Base-by-base conservation (phyloP, 2,888 invertebrate genomes). In the Andrena hattorfiana region DNA sequence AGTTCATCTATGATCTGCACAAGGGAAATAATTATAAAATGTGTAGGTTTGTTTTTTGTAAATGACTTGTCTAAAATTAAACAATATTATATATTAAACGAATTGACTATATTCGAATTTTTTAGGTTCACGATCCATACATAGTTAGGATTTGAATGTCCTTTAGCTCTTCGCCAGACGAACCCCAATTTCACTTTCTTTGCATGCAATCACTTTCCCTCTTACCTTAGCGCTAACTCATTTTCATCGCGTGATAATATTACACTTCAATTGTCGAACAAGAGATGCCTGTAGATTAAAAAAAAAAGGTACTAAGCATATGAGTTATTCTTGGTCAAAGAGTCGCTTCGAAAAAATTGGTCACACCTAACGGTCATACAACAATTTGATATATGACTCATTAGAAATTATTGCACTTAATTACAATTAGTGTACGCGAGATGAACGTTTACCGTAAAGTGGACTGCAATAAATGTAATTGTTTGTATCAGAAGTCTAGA, bases 151-250 rank as follows among this genome's bases (percentile, higher is more conserved):
- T 26, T 8, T 68, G 7, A 16, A 35, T 20, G 2, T n/a, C 48
- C 7, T 42, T n/a, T 7, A 48, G 13, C n/a, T 48, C 6, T 48
- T 51, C 49, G 35, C 26, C 8, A 60, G 62, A 67, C 6, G 28
- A 54, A 48, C 8, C n/a, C 13, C 16, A 74, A 30, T 30, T 67
- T 67, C 26, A 68, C 59, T 75, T 68, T 75, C 68, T 16, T 75
- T 13, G 16, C n/a, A 30, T 49, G 48, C n/a, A 67, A 67, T 72
- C 68, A 77, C 83, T 83, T 83, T 83, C 83, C 68, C 82, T 48
- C 63, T 82, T 51, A 82, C 69, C 49, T 54, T 63, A 63, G n/a
- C 32, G 48, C 20, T 30, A 59, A 67, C 32, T 74, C 48, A 74
- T 74, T 67, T 67, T 54, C 67, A 68, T 51, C 67, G 60, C 49